Evolutionary conservation across 35 echinoderm and acorn worm species (phyloP).

Genomic region (Apostichopus japonicus): DNA sequence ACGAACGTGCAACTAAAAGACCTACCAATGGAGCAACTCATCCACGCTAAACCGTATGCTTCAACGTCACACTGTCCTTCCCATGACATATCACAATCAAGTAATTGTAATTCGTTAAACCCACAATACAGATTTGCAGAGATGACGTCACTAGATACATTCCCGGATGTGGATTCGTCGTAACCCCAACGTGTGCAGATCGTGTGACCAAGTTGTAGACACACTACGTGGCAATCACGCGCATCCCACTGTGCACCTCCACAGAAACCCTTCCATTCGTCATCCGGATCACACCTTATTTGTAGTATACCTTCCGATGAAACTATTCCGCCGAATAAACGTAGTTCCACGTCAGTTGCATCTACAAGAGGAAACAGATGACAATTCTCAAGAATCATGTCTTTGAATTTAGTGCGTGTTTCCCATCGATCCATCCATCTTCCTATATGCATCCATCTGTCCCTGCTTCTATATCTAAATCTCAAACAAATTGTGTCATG

Average conservation of each 20-base stretch:
- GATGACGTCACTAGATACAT: neutral
- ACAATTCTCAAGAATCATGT: too few relatives aligned
- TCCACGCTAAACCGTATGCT: neutral
- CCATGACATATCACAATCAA: neutral
- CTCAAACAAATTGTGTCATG: too few relatives aligned
- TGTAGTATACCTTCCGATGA: constrained; percentile 19
- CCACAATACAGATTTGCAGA: neutral
- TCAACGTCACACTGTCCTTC: neutral
- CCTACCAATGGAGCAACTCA: neutral
- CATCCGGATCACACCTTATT: neutral
- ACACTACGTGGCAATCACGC: constrained; percentile 8
- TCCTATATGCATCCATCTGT: too few relatives aligned
- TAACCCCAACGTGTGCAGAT: neutral
- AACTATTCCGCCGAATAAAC: neutral
- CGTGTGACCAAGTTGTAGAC: constrained; percentile 5
- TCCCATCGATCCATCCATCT: too few relatives aligned
- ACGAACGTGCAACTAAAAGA: neutral
- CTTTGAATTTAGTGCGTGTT: too few relatives aligned
- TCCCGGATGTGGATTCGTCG: too few relatives aligned
- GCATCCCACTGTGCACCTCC: constrained; percentile 10
- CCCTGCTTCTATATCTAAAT: too few relatives aligned
- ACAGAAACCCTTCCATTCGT: neutral
- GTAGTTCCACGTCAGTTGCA: neutral
- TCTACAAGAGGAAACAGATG: neutral
- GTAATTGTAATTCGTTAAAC: neutral